Percentiles rank a stretch among this genome's conserved stretches.
Evolutionary conservation across 1,140 invertebrate genomes (phyloP).

Genomic region (Heliconius melpomene): DNA sequence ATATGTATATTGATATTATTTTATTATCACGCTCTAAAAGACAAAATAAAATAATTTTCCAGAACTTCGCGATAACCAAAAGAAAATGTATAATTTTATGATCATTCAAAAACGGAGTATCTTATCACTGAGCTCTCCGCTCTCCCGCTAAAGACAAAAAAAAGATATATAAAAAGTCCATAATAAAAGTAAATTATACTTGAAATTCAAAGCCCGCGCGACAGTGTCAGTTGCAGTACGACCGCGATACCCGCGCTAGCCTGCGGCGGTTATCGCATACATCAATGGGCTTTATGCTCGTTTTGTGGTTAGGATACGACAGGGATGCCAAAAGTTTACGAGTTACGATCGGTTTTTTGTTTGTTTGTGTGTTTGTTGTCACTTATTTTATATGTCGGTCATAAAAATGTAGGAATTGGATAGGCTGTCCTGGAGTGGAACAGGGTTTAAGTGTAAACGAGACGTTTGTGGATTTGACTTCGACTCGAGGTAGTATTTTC

Average conservation of each 20-base stretch:
- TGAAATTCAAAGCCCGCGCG: constrained; percentile 23
- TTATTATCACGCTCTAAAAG: too few species aligned
- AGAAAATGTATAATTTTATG: too few species aligned
- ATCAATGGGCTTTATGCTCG: constrained; percentile 12
- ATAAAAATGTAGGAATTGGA: background rate
- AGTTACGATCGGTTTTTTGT: background rate
- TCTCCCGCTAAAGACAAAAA: background rate
- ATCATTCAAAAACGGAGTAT: background rate
- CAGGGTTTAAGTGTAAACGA: too few species aligned
- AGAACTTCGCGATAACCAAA: too few species aligned
- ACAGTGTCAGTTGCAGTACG: constrained; percentile 22
- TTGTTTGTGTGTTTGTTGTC: background rate
- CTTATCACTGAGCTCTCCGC: background rate
- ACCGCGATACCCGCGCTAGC: constrained; percentile 3
- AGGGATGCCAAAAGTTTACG: constrained; percentile 13
- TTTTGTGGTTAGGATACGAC: constrained; percentile 10
- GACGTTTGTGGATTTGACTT: too few species aligned
- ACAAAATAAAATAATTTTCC: too few species aligned
- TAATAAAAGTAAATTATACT: constrained; percentile 9
- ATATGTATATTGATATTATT: too few species aligned
- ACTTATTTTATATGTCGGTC: background rate
- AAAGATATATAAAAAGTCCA: background rate
- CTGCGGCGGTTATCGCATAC: constrained; percentile 20
- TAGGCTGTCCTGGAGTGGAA: too few species aligned
- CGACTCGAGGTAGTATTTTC: too few species aligned